phyloP scores from a whole-genome alignment of 2,888 invertebrate species.

The Electrophaes corylata region DNA sequence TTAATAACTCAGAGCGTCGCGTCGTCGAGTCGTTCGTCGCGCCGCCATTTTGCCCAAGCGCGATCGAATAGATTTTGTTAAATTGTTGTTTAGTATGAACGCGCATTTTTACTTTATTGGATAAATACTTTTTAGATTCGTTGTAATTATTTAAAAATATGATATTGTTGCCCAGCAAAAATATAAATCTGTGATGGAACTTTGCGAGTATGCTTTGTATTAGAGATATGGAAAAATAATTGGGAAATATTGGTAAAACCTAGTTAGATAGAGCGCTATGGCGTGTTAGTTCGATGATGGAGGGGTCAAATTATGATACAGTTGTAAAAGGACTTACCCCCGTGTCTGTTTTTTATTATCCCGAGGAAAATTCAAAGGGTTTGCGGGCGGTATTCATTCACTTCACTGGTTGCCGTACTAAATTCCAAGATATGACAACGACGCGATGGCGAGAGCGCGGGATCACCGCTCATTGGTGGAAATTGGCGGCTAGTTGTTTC shows the following conservation, averaged over 20 bases:
- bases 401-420: conserved; percentile 79
- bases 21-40: conserved; percentile 8
- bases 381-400: conserved; percentile 82
- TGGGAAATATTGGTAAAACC: conserved; percentile 48
- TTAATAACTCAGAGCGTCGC: conserved; percentile 73
- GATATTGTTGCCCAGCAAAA: conserved; percentile 30
- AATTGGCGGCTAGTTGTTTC: conserved; percentile 76
- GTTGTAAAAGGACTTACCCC: conserved; percentile 59
- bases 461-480: conserved; percentile 73
- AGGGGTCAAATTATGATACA: conserved; percentile 23
- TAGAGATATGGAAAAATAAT: conserved; percentile 54
- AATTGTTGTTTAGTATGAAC: conserved; percentile 55
- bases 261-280: conserved; percentile 41
- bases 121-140: background rate
- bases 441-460: conserved; percentile 83
- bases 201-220: conserved; percentile 34
- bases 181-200: conserved; percentile 1
- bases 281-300: conserved; percentile 42
- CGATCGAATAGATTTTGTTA: conserved; percentile 64
- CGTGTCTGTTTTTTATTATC: conserved; percentile 60
- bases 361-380: conserved; percentile 76
- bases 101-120: conserved; percentile 15
- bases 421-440: conserved; percentile 83
- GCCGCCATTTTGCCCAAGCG: conserved; percentile 80
- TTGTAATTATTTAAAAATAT: background rate